Conservation (phyloP, 2,797 vertebrate species). For the Staurois parvus region DNA sequence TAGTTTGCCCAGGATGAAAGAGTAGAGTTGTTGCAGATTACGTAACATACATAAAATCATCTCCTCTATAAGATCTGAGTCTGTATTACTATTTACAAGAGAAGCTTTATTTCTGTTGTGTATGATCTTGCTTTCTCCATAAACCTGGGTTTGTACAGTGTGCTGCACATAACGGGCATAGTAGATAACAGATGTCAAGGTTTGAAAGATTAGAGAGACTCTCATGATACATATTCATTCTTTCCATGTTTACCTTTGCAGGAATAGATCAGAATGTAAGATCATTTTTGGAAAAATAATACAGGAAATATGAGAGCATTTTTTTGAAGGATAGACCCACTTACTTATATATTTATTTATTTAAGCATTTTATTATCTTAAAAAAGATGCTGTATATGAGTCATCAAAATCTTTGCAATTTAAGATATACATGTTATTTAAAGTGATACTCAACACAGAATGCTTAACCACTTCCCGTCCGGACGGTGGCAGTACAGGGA, state of each 20-base stretch:
- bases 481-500: too few relatives aligned
- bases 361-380: too few relatives aligned
- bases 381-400: too few relatives aligned
- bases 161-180: not conserved
- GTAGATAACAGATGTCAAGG: conserved; percentile 36
- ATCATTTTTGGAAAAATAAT: conserved; percentile 13
- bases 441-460: too few relatives aligned
- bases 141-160: not conserved
- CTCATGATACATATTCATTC: conserved; percentile 40
- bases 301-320: not conserved
- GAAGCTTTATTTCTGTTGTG: not conserved
- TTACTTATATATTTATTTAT: too few relatives aligned
- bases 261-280: conserved; percentile 14
- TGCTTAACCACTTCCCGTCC: too few relatives aligned
- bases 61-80: conserved; percentile 10
- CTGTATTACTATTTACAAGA: conserved; percentile 18
- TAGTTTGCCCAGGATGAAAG: not conserved
- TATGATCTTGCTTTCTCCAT: not conserved
- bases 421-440: too few relatives aligned
- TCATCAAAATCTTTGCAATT: too few relatives aligned
- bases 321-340: too few relatives aligned
- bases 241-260: conserved; percentile 11
- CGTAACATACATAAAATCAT: conserved; percentile 9
- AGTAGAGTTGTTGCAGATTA: conserved; percentile 4
- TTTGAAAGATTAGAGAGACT: conserved; percentile 27